Evolutionary conservation across 2,888 invertebrate genomes (phyloP).

Genomic region (Monopis laevigella): DNA sequence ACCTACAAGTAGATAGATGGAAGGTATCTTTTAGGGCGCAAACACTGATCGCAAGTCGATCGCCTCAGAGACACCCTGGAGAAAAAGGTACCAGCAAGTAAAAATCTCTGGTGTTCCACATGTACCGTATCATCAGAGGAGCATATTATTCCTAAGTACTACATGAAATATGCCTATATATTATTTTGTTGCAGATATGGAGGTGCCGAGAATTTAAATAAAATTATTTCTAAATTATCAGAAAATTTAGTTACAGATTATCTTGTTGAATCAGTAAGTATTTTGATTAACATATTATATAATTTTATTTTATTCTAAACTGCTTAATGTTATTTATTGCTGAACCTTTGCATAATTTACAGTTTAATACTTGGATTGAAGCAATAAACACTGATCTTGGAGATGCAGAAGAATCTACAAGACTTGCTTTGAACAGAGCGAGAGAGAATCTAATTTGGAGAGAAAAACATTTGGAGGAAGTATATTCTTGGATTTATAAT

Average conservation of each 20-base stretch:
- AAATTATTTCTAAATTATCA: constrained; percentile 31
- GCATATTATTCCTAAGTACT: background rate
- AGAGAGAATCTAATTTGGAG: constrained; percentile 34
- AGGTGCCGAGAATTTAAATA: constrained; percentile 48
- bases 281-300: too few relatives aligned
- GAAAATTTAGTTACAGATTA: constrained; percentile 31
- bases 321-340: too few relatives aligned
- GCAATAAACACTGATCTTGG: constrained; percentile 33
- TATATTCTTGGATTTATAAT: constrained; percentile 55
- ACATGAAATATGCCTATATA: background rate
- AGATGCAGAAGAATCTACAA: constrained; percentile 28
- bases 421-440: constrained; percentile 22
- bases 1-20: too few relatives aligned
- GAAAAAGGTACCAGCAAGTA: too few relatives aligned
- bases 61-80: too few relatives aligned
- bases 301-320: too few relatives aligned
- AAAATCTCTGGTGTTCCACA: too few relatives aligned
- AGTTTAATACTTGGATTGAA: constrained; percentile 39
- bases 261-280: constrained; percentile 26
- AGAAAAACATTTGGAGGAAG: constrained; percentile 22
- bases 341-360: too few relatives aligned
- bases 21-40: too few relatives aligned
- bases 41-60: too few relatives aligned
- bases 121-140: too few relatives aligned
- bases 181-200: constrained; percentile 42